Conservation (phyloP, 2,797 vertebrate genomes). For the Pitangus sulphuratus region DNA sequence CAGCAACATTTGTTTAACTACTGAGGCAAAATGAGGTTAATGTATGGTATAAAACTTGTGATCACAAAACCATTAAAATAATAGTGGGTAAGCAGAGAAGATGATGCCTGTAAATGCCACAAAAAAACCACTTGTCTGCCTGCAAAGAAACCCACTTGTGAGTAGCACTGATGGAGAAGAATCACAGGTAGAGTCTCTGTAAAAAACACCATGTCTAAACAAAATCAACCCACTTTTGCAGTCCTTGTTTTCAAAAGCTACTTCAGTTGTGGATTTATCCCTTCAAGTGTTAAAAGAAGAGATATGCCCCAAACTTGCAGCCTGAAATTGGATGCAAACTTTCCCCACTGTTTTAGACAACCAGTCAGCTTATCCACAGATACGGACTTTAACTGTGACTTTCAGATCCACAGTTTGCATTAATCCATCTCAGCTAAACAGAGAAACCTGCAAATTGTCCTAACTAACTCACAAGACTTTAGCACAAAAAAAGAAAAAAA, state of each 20-base stretch:
- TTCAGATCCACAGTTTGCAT: background rate
- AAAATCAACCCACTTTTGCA: background rate
- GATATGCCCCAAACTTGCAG: background rate
- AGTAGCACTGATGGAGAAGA: background rate
- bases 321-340: background rate
- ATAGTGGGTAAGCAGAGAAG: background rate
- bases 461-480: background rate
- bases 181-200: background rate
- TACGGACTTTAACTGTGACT: fast-evolving
- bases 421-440: background rate
- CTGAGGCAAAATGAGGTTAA: background rate
- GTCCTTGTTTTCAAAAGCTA: background rate
- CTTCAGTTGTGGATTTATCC: background rate
- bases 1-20: background rate
- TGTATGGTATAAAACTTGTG: background rate
- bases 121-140: background rate
- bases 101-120: background rate
- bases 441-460: background rate
- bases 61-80: background rate
- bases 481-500: background rate
- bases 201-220: background rate
- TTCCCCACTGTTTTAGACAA: background rate
- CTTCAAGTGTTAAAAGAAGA: background rate
- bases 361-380: background rate
- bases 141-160: background rate